Conservation (phyloP, 2,888 invertebrate genomes). For the Margaritifera margaritifera region DNA sequence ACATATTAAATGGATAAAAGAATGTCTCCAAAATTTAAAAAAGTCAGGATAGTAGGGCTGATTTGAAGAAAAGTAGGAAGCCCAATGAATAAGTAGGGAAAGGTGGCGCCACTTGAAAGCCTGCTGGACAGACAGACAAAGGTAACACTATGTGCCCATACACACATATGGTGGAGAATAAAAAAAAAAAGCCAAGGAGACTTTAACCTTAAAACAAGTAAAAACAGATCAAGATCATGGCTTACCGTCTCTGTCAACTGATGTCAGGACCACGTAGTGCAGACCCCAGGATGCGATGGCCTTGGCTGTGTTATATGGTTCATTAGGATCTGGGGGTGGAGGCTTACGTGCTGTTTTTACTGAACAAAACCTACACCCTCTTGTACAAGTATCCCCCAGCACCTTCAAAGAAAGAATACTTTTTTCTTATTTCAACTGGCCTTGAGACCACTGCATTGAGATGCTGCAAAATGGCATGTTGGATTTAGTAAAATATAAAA, state of each 20-base stretch:
- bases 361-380: slow-evolving; percentile 98
- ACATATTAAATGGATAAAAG: too few relatives aligned
- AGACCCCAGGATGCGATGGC: slow-evolving; percentile 96
- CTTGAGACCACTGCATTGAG: neutral
- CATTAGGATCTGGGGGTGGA: slow-evolving; percentile 82
- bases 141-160: too few relatives aligned
- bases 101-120: too few relatives aligned
- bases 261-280: slow-evolving; percentile 97
- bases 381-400: slow-evolving; percentile 98
- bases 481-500: too few relatives aligned
- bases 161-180: too few relatives aligned
- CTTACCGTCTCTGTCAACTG: slow-evolving; percentile 96
- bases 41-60: too few relatives aligned
- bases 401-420: slow-evolving; percentile 77
- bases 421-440: neutral
- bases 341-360: slow-evolving; percentile 95
- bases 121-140: too few relatives aligned
- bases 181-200: too few relatives aligned
- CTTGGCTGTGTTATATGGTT: slow-evolving; percentile 92
- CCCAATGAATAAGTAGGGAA: too few relatives aligned
- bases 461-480: too few relatives aligned
- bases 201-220: neutral
- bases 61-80: too few relatives aligned
- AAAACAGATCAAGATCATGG: neutral
- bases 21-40: too few relatives aligned